Evolutionary conservation across 2,888 invertebrate genomes (phyloP).

Genomic region (Megastigmus dorsalis): DNA sequence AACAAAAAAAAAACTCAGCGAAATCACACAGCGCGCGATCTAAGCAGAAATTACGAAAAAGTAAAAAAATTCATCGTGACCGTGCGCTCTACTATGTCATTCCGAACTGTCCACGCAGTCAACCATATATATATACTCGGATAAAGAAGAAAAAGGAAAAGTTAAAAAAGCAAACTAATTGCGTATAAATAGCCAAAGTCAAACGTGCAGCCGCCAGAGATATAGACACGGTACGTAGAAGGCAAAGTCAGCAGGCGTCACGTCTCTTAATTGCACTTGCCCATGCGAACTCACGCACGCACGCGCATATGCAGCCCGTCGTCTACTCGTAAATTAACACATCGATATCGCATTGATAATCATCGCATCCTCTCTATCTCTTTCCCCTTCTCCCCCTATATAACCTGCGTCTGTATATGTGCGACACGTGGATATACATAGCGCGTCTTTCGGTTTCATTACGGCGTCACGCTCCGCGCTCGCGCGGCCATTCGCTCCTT

Average conservation of each 20-base stretch:
- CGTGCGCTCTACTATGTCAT: too few relatives aligned
- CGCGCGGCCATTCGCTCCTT: slow-evolving; percentile 37
- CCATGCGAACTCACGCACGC: slow-evolving; percentile 50
- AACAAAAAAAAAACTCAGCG: too few relatives aligned
- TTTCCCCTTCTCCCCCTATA: too few relatives aligned
- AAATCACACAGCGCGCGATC: too few relatives aligned
- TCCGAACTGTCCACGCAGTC: too few relatives aligned
- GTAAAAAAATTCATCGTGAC: too few relatives aligned
- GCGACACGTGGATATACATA: too few relatives aligned
- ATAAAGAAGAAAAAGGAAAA: too few relatives aligned
- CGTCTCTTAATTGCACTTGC: slow-evolving; percentile 58
- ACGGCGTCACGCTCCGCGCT: slow-evolving; percentile 47
- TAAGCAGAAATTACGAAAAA: too few relatives aligned
- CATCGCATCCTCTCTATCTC: background rate
- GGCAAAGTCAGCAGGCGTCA: background rate
- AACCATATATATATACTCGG: too few relatives aligned
- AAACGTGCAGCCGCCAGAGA: background rate
- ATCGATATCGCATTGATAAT: slow-evolving; percentile 61
- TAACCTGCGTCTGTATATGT: too few relatives aligned
- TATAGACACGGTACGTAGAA: background rate
- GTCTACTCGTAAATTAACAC: slow-evolving; percentile 58
- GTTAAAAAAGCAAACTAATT: slow-evolving; percentile 28
- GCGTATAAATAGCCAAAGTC: slow-evolving; percentile 29
- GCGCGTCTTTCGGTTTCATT: slow-evolving; percentile 56
- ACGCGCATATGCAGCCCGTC: too few relatives aligned